These are phyloP conservation scores for Malurus leucopterus DNA, from an alignment of 2,797 vertebrate genomes.

Conservation along the genomic window DNA sequence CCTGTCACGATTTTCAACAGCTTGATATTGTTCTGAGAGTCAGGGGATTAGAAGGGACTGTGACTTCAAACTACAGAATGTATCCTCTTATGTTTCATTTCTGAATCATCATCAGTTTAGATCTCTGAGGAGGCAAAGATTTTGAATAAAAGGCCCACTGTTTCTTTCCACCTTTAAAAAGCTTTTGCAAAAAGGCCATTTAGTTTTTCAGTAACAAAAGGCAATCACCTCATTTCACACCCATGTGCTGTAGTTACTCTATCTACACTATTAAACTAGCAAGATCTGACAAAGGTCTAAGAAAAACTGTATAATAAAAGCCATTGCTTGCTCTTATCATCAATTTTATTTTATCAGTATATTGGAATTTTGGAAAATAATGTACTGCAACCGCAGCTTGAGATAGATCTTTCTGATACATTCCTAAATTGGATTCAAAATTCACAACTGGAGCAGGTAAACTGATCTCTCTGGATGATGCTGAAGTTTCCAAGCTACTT, in stretches of 20 bases:
- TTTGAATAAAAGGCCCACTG: not conserved
- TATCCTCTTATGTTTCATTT: not conserved
- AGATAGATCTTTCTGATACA: constrained; percentile 3
- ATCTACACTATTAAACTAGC: not conserved
- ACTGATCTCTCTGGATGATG: not conserved
- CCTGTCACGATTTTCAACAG: constrained; percentile 27
- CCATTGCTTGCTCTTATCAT: not conserved
- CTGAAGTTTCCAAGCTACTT: not conserved
- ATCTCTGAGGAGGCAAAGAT: not conserved
- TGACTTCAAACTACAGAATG: not conserved
- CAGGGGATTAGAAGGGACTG: not conserved
- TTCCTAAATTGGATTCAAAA: constrained; percentile 24
- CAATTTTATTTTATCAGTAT: constrained; percentile 1
- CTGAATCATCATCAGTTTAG: not conserved
- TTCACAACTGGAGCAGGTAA: not conserved
- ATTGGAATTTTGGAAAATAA: constrained; percentile 37
- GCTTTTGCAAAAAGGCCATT: not conserved
- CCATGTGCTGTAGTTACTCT: not conserved
- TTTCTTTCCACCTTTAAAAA: not conserved
- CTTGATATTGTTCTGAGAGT: not conserved
- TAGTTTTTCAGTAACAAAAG: not conserved
- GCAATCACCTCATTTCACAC: not conserved
- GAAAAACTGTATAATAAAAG: not conserved
- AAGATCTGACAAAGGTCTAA: not conserved
- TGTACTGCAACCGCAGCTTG: not conserved